Evolutionary conservation across 2,888 invertebrate species (phyloP), one percentile per base, ranked within the genome.

Genomic region (Trichogramma dendrolimi): DNA sequence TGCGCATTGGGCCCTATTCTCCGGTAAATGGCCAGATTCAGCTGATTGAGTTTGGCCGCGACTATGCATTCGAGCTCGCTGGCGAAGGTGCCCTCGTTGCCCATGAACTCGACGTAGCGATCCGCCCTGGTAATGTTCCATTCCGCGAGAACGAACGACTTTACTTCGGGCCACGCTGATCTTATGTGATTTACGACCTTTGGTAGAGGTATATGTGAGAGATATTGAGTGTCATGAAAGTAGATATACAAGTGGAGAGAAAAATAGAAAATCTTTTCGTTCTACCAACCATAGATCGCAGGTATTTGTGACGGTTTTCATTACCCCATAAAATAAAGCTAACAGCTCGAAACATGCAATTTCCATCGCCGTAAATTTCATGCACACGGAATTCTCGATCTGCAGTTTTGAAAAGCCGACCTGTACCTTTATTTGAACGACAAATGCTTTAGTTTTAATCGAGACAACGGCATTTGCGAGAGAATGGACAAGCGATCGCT

Each of bases 291-390:
- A 68, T 65, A 4, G 67, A 54, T 27, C 76, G 73, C 0, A 76
- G 69, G 7, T 69, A 66, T 51, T 68, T 70, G 60, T 76, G 75
- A 51, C 73, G 71, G n/a, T 71, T 70, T 57, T 76, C 76, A 55
- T 72, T 73, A 47, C 67, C 70, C 76, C 76, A 76, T 47, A 76
- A 58, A 54, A 76, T 71, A 61, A 72, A 76, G 56, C 76, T 76
- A 62, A 76, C 68, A 40, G 77, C 77, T 41, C 76, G 72, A 59
- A 77, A 76, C 73, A 75, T 73, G 67, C 77, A 77, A 67, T 77
- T 77, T 42, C 77, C 76, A 71, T 77, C 75, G 43, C 76, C 76
- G 52, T 70, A 75, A 66, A 77, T 75, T 56, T 73, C 73, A 59
- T 71, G 73, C 70, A 77, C 72, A 70, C 70, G 71, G 62, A 75